A percentile compares a stretch with the other conserved stretches of the same genome.
phyloP scores from a whole-genome alignment of 1,140 invertebrate genomes.

The Bombus superbus region DNA sequence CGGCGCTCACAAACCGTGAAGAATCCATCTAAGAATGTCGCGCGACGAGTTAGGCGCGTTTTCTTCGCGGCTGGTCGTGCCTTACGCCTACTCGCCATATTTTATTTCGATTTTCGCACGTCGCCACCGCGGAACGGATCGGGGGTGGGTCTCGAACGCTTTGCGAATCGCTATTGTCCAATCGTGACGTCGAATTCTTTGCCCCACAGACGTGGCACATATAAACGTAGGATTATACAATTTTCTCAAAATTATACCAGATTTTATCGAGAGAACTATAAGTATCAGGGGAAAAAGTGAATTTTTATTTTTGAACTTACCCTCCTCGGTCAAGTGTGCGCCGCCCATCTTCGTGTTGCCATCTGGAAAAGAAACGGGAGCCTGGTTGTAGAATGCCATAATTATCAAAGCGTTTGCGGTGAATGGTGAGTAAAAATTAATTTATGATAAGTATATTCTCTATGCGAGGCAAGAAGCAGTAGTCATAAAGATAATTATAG shows the following conservation, averaged over 20 bases:
- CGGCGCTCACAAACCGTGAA: constrained; percentile 61
- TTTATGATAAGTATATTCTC: neutral
- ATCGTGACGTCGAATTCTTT: constrained; percentile 34
- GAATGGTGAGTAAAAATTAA: neutral
- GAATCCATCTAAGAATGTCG: constrained; percentile 69
- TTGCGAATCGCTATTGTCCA: constrained; percentile 49
- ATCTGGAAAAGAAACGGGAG: constrained; percentile 75
- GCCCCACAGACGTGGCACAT: neutral
- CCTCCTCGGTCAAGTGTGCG: constrained; percentile 83
- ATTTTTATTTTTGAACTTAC: constrained; percentile 73
- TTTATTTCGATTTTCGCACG: constrained; percentile 39
- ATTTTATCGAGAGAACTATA: too few species aligned
- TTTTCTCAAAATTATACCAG: neutral
- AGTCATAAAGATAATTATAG: neutral
- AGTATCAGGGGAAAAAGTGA: neutral
- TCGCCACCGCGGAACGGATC: constrained; percentile 56
- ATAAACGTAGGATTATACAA: neutral
- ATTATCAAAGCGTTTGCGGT: neutral
- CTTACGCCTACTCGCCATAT: constrained; percentile 22
- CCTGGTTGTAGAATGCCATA: neutral
- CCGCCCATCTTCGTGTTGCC: constrained; percentile 82
- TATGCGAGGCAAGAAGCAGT: neutral
- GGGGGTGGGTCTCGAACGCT: constrained; percentile 43
- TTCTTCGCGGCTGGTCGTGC: constrained; percentile 54
- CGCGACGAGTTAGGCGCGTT: constrained; percentile 61